Percentiles rank a stretch among this genome's conserved stretches.
phyloP scores from a whole-genome alignment of 92 coral and sea anemone species.

The Epizoanthus fatuus region DNA sequence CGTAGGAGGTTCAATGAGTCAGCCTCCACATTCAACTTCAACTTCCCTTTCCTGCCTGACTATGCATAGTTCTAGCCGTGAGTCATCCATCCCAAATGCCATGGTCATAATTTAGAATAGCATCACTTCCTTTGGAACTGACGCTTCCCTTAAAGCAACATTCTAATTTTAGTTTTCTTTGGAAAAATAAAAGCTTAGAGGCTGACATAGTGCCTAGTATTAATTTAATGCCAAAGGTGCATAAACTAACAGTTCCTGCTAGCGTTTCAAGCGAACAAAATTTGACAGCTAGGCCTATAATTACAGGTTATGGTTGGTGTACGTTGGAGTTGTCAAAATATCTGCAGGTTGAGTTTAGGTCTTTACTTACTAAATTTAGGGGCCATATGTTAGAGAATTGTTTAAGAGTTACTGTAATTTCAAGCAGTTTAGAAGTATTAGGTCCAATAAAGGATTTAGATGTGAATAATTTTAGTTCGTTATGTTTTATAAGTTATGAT shows the following conservation, averaged over 20 bases:
- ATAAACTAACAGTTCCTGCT: background rate
- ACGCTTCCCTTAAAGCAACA: too few relatives aligned
- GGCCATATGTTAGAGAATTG: too few relatives aligned
- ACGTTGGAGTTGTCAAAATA: too few relatives aligned
- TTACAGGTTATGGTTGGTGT: background rate
- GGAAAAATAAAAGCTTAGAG: background rate
- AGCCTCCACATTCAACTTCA: too few relatives aligned
- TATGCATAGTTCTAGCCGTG: too few relatives aligned
- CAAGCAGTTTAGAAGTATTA: background rate
- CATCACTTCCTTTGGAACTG: too few relatives aligned
- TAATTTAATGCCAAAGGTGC: background rate
- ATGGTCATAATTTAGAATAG: too few relatives aligned
- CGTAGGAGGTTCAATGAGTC: too few relatives aligned
- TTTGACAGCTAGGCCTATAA: constrained; percentile 3
- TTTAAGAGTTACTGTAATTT: background rate
- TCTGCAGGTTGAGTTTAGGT: too few relatives aligned
- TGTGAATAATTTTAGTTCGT: background rate
- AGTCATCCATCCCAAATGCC: too few relatives aligned
- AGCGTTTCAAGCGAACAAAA: background rate
- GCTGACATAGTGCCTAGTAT: background rate
- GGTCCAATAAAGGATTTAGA: background rate
- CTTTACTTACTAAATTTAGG: too few relatives aligned
- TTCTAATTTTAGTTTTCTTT: background rate
- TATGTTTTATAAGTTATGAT: background rate
- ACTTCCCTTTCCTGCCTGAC: too few relatives aligned